Conservation (phyloP, 2,888 invertebrate species). For the Agrotis clavis region DNA sequence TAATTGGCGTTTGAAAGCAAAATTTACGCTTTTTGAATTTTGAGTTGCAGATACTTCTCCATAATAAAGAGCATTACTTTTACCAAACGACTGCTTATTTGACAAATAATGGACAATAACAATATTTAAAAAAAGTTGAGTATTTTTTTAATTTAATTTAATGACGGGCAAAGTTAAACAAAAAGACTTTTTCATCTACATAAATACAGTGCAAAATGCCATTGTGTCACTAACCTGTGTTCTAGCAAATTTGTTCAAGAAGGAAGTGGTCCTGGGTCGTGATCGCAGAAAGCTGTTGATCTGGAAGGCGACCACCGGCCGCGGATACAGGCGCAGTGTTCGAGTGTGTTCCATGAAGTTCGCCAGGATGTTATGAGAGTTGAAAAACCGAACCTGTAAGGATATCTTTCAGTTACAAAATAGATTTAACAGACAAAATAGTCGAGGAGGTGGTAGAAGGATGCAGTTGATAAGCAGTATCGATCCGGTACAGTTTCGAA, state of each 20-base stretch:
- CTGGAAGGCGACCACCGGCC: slow-evolving; percentile 99
- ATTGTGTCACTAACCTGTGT: slow-evolving; percentile 93
- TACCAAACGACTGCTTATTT: not conserved
- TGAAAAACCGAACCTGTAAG: slow-evolving; percentile 97
- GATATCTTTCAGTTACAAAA: not conserved
- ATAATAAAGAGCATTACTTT: no score
- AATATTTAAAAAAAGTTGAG: not conserved
- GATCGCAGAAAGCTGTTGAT: slow-evolving; percentile 99
- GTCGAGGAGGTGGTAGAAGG: no score
- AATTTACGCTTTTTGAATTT: no score
- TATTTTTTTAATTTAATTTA: not conserved
- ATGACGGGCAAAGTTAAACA: no score
- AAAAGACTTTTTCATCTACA: not conserved
- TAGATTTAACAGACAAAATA: not conserved
- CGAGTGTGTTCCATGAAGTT: slow-evolving; percentile 99
- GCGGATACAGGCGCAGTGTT: slow-evolving; percentile 98
- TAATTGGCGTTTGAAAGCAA: no score
- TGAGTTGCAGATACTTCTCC: no score
- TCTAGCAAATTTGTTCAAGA: slow-evolving; percentile 97
- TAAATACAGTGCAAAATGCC: no score
- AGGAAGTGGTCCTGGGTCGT: slow-evolving; percentile 96
- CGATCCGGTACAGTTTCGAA: no score
- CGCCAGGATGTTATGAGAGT: slow-evolving; percentile 98
- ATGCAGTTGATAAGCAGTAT: no score
- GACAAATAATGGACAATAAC: not conserved